A percentile compares a stretch with the other conserved stretches of the same genome.
These are phyloP conservation scores for Rotaria macrura DNA, from an alignment of 2,888 invertebrate genomes.

Conservation along the genomic window DNA sequence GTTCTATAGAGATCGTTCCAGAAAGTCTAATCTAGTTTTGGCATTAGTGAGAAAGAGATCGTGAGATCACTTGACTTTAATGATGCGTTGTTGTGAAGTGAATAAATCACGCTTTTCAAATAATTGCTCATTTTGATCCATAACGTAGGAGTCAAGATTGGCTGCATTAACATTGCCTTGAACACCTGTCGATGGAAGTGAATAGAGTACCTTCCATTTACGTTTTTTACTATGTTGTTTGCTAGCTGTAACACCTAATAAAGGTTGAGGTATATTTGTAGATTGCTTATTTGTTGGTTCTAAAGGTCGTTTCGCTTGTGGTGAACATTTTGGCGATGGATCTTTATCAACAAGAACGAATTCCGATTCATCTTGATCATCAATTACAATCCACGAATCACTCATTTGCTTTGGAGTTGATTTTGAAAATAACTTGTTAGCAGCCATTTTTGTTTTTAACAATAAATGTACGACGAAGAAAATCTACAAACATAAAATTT, in stretches of 20 bases:
- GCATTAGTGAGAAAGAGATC: background rate
- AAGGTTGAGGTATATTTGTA: background rate
- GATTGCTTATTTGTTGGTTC: background rate
- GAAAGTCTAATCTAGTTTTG: background rate
- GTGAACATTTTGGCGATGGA: background rate
- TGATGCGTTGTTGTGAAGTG: background rate
- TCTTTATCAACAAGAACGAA: background rate
- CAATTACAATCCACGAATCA: background rate
- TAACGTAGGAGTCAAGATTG: background rate
- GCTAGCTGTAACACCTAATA: background rate
- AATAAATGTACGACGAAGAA: background rate
- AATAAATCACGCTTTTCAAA: background rate
- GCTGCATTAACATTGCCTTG: background rate
- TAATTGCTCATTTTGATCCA: slow-evolving; percentile 7
- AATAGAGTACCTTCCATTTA: background rate
- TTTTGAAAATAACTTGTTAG: background rate
- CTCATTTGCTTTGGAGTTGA: slow-evolving; percentile 2
- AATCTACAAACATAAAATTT: background rate
- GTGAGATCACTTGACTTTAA: background rate
- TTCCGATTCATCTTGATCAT: slow-evolving; percentile 1
- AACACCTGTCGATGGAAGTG: background rate
- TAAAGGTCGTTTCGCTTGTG: background rate
- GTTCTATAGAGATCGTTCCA: background rate
- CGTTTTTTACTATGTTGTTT: background rate
- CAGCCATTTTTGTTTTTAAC: background rate